These are phyloP conservation scores for Lamproptera curius DNA, from an alignment of 2,888 invertebrate genomes.

Conservation along the genomic window DNA sequence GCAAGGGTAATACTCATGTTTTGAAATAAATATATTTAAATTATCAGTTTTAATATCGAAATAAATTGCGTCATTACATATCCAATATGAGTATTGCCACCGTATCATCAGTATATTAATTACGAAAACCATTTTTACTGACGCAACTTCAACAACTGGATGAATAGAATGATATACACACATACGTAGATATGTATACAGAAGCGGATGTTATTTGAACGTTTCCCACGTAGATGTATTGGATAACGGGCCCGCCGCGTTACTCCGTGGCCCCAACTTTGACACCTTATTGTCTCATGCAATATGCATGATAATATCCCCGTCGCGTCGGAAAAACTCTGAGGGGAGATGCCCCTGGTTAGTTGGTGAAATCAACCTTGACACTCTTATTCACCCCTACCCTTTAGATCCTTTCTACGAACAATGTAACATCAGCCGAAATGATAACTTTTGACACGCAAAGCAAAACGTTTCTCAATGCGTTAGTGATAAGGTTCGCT, in stretches of 20 bases:
- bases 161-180: too few species aligned
- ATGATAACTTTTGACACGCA: slow-evolving; percentile 10
- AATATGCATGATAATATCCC: slow-evolving; percentile 66
- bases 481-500: background rate
- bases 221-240: slow-evolving; percentile 28
- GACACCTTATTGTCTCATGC: slow-evolving; percentile 66
- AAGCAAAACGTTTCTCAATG: slow-evolving; percentile 3
- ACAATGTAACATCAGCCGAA: slow-evolving; percentile 17
- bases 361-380: slow-evolving; percentile 56
- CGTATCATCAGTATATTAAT: too few species aligned
- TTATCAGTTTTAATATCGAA: too few species aligned
- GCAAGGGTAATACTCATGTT: too few species aligned
- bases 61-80: too few species aligned
- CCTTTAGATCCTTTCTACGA: slow-evolving; percentile 8
- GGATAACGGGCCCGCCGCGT: slow-evolving; percentile 30
- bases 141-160: too few species aligned
- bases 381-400: slow-evolving; percentile 29
- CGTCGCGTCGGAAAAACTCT: slow-evolving; percentile 37
- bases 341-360: slow-evolving; percentile 33
- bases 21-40: too few species aligned
- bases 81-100: too few species aligned
- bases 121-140: too few species aligned
- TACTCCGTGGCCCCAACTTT: slow-evolving; percentile 47
- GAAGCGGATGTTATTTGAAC: background rate
- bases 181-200: too few species aligned